A percentile compares a stretch with the other conserved stretches of the same genome.
Evolutionary conservation across 2,888 invertebrate genomes (phyloP).

Genomic region (Selenia dentaria): DNA sequence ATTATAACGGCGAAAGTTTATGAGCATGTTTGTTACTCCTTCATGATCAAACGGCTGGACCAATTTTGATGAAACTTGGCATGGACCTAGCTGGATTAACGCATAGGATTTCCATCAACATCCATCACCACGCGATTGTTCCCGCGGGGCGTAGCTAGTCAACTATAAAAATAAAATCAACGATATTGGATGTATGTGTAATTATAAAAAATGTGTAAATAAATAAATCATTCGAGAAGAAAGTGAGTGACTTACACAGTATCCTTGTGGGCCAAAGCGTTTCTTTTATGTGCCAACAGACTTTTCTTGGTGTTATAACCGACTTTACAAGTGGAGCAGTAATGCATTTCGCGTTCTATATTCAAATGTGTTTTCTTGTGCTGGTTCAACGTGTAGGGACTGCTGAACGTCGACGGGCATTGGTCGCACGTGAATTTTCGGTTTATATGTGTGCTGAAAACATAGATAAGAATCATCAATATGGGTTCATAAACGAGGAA

Average conservation of each 20-base stretch:
- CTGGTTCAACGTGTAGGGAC: slow-evolving; percentile 60
- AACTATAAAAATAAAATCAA: too few species aligned
- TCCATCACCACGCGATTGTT: too few species aligned
- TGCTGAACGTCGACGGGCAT: slow-evolving; percentile 55
- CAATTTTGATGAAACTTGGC: too few species aligned
- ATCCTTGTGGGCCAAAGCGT: slow-evolving; percentile 51
- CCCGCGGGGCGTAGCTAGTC: too few species aligned
- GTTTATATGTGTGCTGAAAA: slow-evolving; percentile 63
- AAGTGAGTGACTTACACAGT: slow-evolving; percentile 48
- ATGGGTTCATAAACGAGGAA: too few species aligned
- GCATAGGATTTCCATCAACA: too few species aligned
- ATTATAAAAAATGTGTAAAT: too few species aligned
- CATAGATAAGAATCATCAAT: background rate
- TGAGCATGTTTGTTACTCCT: too few species aligned
- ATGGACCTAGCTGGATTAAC: too few species aligned
- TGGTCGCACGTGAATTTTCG: slow-evolving; percentile 58
- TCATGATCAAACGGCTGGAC: too few species aligned
- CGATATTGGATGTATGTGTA: too few species aligned
- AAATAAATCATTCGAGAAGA: background rate
- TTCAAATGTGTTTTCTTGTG: slow-evolving; percentile 53
- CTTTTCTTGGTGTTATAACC: slow-evolving; percentile 50
- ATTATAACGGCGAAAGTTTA: too few species aligned
- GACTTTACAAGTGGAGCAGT: slow-evolving; percentile 46
- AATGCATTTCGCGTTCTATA: slow-evolving; percentile 16
- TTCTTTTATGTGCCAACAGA: slow-evolving; percentile 54